Percentiles rank a stretch among this genome's conserved stretches.
These are phyloP conservation scores for Epinotia bilunana DNA, from an alignment of 2,888 invertebrate species.

Conservation along the genomic window DNA sequence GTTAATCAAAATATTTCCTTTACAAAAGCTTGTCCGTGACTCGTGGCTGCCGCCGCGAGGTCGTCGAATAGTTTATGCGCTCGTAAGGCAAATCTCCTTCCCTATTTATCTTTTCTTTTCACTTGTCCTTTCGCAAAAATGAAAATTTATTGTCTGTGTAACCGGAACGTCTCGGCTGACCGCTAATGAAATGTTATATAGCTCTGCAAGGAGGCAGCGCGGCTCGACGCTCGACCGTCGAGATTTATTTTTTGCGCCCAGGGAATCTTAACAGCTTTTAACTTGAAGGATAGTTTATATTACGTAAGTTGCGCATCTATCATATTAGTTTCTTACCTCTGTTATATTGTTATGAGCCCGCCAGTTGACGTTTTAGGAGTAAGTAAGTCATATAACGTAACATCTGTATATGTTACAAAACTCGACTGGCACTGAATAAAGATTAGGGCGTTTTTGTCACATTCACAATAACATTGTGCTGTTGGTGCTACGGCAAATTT, in stretches of 20 bases:
- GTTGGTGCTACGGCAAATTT: too few species aligned
- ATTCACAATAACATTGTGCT: too few species aligned
- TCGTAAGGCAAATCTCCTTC: constrained; percentile 65
- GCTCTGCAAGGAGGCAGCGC: constrained; percentile 40
- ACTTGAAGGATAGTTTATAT: constrained; percentile 42
- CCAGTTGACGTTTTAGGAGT: neutral
- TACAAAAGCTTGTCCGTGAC: constrained; percentile 47
- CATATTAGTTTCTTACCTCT: constrained; percentile 3
- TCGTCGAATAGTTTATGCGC: constrained; percentile 62
- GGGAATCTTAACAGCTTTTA: constrained; percentile 42
- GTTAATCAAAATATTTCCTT: constrained; percentile 65
- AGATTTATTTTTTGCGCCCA: constrained; percentile 43
- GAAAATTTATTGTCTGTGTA: constrained; percentile 75
- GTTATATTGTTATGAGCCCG: neutral
- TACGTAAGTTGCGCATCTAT: constrained; percentile 32
- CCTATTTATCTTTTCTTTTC: constrained; percentile 78
- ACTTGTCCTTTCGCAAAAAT: constrained; percentile 78
- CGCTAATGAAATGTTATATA: constrained; percentile 46
- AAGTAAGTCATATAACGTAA: neutral
- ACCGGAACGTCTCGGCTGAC: constrained; percentile 45
- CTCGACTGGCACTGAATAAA: neutral
- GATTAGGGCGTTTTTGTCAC: too few species aligned
- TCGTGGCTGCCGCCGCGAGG: constrained; percentile 50
- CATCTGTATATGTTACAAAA: neutral
- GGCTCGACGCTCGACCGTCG: constrained; percentile 20